Evolutionary conservation across 2,797 vertebrate species (phyloP), one percentile per base, ranked within the genome.

Genomic region (Catharus ustulatus): DNA sequence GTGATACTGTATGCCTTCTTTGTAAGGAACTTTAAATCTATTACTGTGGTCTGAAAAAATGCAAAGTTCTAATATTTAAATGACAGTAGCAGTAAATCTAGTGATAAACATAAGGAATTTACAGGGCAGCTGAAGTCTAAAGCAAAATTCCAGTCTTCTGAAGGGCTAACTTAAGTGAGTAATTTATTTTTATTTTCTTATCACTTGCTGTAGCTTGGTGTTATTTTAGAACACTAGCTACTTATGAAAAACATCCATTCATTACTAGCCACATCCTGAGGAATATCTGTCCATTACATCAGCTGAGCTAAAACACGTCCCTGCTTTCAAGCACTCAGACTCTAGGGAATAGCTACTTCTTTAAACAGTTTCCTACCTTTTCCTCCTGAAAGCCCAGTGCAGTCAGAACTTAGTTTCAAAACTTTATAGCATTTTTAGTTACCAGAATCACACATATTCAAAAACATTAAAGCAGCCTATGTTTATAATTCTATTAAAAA

Each of bases 111-210:
- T n/a, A 57, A 69, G 11, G 43, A 71, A 54, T 72, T 80, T 83
- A 55, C 32, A 72, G 76, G 18, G 42, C 75, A 77, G 9, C 6
- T 10, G 9, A 43, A 63, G 5, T 23, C 20, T 57, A 12, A 66
- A 84, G 30, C 34, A 29, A 59, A 66, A 85, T 30, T 45, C 29
- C 23, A 71, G 11, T 27, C n/a, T 76, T 90, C 42, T 85, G 24
- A 83, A 76, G 27, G 34, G 8, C 6, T 58, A 46, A 72, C 8
- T 46, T 78, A 69, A 64, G 7, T 8, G 32, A 49, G 81, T n/a
- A 63, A 40, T 49, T 87, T n/a, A 38, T 94, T 84, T 61, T 87
- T 32, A 48, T 92, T 84, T 91, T 69, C 40, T 89, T 67, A 76
- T 40, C 21, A 16, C 12, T 79, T 76, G 26, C 45, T 64, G 45